Evolutionary conservation across 1,140 invertebrate genomes (phyloP), one percentile per base, ranked within the genome.

Genomic region (Hirudo medicinalis): DNA sequence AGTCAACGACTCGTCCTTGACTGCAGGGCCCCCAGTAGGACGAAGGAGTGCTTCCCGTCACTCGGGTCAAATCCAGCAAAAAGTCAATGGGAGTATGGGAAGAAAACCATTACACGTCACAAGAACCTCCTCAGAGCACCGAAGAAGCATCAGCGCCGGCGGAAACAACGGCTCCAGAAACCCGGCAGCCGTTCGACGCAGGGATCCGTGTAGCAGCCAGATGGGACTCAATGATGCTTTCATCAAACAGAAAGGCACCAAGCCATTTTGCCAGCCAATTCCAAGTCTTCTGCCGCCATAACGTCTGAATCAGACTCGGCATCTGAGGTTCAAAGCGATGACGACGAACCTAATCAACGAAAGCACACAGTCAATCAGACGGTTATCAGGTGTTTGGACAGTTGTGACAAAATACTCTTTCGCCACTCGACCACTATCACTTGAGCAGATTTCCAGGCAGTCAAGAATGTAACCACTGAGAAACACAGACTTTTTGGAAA

Each of bases 391-490:
- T 70, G 69, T n/a, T 53, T 70, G 69, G 69, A 70, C 29, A 70
- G 69, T 49, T 70, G 69, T 70, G 69, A 70, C 53, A 70, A 70
- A 53, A 70, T 70, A 22, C 29, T 70, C n/a, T 70, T 70, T 49
- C 32, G 69, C 32, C 69, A 70, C 49, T 70, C 69, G 19, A 70
- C 69, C 11, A 70, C 69, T 19, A 70, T 70, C 43, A 70, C 69
- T 49, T 70, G 49, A 32, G 36, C 20, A 3, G 29, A 68, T 8
- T 43, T 32, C 13, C n/a, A 0, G 15, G 36, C 29, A 25, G 22
- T 63, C 57, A n/a, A 63, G 15, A 17, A 17, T 49, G 43, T 49
- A 49, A 49, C 43, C 43, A 13, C 9, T 49, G 43, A 49, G 43
- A 49, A 49, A 49, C 43, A 49, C 43, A 49, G 13, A 49, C 43